Evolutionary conservation across 2,113 vertebrate species (phyloP).

Genomic region (Budorcas taxicolor): DNA sequence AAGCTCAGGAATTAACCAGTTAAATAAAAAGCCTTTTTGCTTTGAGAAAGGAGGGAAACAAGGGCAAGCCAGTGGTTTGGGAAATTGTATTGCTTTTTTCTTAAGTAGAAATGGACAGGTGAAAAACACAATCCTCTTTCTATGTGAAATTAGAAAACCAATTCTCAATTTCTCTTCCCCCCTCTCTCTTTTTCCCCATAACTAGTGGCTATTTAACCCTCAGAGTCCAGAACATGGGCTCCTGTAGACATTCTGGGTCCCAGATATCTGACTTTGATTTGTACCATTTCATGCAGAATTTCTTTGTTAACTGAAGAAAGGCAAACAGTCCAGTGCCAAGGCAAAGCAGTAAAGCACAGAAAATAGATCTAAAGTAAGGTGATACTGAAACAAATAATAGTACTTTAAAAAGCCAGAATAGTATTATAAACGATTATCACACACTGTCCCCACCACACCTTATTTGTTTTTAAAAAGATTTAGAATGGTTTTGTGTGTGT

Average conservation of each 20-base stretch:
- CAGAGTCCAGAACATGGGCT: background rate
- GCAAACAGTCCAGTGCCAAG: background rate
- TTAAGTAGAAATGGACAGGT: background rate
- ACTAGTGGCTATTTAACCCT: background rate
- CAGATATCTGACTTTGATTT: background rate
- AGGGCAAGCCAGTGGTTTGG: background rate
- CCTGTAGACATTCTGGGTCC: background rate
- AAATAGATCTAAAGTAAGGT: background rate
- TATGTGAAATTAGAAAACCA: background rate
- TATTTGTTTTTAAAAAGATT: background rate
- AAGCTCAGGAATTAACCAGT: background rate
- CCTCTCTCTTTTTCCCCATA: rapidly evolving
- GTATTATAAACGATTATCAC: background rate
- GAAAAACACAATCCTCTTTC: background rate
- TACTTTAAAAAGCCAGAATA: background rate
- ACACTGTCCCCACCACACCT: background rate
- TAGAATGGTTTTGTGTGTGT: background rate
- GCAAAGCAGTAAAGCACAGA: background rate
- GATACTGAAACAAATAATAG: background rate
- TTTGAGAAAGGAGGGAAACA: background rate
- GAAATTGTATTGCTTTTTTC: background rate
- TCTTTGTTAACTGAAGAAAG: background rate
- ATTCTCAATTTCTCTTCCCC: background rate
- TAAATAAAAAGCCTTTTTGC: background rate
- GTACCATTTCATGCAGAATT: background rate